Evolutionary conservation across 2,113 vertebrate genomes (phyloP), one percentile per base, ranked within the genome.

Genomic region (Rhynchomys soricoides): DNA sequence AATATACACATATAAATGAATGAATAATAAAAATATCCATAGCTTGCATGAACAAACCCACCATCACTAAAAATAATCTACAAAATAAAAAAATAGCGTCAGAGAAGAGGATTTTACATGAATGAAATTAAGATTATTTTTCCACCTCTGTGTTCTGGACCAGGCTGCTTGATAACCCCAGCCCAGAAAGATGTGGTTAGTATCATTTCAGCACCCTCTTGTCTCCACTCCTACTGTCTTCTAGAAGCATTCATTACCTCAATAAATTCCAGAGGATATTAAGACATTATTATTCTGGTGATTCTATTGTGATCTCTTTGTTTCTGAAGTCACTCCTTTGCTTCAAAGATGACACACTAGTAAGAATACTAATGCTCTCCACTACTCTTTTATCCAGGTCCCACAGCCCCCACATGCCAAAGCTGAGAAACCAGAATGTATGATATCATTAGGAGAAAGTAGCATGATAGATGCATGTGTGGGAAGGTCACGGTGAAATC

Each of bases 311-410:
- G 92, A 96, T 70, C 70, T 93, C 95, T 93, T 96, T 75, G 64
- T 94, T 96, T 75, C 82, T 93, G 77, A 97, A 96, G 89, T 91
- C 86, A 94, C 71, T 90, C 71, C 55, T 96, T 97, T 95, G 81
- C 86, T 91, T 96, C 94, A 40, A 88, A 94, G 59, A 93, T 83
- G 93, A 68, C 86, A 87, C 3, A 13, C 8, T 87, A 75, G 55
- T 45, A 93, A 70, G 94, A 93, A 95, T 91, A 83, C 62, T 64
- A 73, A 83, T 95, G 68, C 73, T 78, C 43, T 24, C 86, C 82
- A 78, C 7, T 82, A 48, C 48, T 86, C 5, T 85, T 50, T 95
- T 90, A 91, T 62, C 52, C 29, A 93, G 77, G 55, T 89, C 70
- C 75, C 50, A n/a, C 26, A 79, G 77, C 19, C 52, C 52, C 50